These are phyloP conservation scores for Sycophila sp. DNA, from an alignment of 1,140 invertebrate genomes.

Conservation along the genomic window DNA sequence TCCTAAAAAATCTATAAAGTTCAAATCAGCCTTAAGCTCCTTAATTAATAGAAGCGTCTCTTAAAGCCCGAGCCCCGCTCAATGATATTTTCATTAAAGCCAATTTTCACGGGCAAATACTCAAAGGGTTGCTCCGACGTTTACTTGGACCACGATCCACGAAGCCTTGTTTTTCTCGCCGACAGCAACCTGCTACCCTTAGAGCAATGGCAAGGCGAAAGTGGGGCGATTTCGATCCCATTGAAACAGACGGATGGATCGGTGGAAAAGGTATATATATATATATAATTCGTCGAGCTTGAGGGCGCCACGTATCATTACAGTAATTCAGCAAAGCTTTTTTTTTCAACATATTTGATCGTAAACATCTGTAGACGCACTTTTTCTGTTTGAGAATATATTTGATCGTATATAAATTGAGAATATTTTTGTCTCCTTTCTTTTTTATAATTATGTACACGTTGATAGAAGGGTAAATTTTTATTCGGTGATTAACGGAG, in stretches of 20 bases:
- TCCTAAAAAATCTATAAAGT: not conserved
- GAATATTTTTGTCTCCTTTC: too few relatives aligned
- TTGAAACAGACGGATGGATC: too few relatives aligned
- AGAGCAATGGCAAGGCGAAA: not conserved
- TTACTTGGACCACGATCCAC: not conserved
- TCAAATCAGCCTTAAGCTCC: not conserved
- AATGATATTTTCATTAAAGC: not conserved
- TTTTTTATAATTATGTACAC: too few relatives aligned
- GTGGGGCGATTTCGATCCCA: not conserved
- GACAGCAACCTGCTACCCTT: not conserved
- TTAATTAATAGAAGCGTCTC: not conserved
- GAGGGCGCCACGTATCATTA: not conserved
- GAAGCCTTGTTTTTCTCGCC: not conserved
- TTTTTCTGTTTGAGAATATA: not conserved
- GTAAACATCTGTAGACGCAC: not conserved
- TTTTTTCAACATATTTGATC: not conserved
- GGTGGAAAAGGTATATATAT: too few relatives aligned
- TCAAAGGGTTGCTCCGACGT: not conserved
- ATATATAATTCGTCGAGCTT: not conserved
- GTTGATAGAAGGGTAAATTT: too few relatives aligned
- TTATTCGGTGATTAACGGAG: not conserved
- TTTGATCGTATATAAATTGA: not conserved
- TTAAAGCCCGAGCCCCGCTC: too few relatives aligned
- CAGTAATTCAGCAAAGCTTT: not conserved
- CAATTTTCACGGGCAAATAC: not conserved